phyloP scores from a whole-genome alignment of 2,888 invertebrate genomes.

The Cenopis cana region DNA sequence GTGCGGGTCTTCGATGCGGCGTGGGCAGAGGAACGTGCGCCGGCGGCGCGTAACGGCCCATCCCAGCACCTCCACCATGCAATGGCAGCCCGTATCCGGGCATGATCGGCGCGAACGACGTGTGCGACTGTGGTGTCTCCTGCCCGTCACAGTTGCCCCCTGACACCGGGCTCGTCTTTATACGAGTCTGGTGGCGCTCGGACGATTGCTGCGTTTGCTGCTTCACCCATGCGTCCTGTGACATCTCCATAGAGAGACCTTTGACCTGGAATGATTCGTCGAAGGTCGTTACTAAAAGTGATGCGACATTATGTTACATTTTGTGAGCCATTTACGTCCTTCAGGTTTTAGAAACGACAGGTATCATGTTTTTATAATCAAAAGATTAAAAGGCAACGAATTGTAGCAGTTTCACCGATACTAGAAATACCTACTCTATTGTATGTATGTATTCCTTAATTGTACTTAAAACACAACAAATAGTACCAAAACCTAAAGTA shows the following conservation, averaged over 20 bases:
- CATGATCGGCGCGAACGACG: constrained; percentile 78
- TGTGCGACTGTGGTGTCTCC: constrained; percentile 84
- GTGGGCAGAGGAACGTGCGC: constrained; percentile 83
- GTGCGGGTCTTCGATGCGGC: constrained; percentile 74
- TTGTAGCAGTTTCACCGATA: no score
- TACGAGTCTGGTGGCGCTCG: constrained; percentile 76
- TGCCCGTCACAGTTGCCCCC: constrained; percentile 75
- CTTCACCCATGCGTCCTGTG: constrained; percentile 80
- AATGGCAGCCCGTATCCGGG: constrained; percentile 74
- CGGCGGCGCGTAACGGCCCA: constrained; percentile 82
- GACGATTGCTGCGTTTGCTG: constrained; percentile 76
- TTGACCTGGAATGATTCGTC: constrained; percentile 72
- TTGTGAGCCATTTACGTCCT: neutral
- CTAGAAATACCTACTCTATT: no score
- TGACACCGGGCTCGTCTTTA: constrained; percentile 79
- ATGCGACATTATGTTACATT: neutral
- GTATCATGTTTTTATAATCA: no score
- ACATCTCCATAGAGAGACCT: constrained; percentile 82
- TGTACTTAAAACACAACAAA: no score
- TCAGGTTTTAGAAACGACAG: neutral
- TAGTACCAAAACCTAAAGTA: no score
- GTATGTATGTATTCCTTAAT: no score
- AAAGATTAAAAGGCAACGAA: no score
- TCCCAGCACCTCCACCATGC: constrained; percentile 67
- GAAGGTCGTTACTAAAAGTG: neutral